Evolutionary conservation across 2,888 invertebrate species (phyloP).

Genomic region (Epinotia brunnichana): DNA sequence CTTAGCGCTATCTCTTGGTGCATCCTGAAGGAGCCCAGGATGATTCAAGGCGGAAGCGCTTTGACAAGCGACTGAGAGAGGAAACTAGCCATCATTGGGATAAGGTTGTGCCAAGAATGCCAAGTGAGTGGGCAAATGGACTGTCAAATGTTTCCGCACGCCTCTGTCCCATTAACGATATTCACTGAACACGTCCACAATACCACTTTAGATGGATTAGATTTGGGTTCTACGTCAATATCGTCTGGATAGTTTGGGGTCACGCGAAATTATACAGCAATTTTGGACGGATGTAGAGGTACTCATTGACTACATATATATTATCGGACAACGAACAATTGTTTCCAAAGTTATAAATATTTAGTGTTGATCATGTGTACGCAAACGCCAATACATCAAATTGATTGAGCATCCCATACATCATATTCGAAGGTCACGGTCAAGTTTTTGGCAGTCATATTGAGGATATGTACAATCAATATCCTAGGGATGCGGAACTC

Average conservation of each 20-base stretch:
- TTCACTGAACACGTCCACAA: too few species aligned
- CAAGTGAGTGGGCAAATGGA: too few species aligned
- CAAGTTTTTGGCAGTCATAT: constrained; percentile 30
- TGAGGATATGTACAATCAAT: constrained; percentile 29
- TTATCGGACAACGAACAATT: background rate
- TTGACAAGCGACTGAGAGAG: too few species aligned
- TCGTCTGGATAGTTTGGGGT: background rate
- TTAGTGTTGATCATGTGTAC: constrained; percentile 9
- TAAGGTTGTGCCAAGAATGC: too few species aligned
- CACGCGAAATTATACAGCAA: background rate
- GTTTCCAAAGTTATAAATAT: background rate
- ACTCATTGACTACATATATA: background rate
- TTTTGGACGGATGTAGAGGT: background rate
- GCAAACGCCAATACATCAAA: constrained; percentile 29
- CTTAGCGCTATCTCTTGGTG: too few species aligned
- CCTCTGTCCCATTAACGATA: too few species aligned
- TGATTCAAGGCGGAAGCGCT: too few species aligned
- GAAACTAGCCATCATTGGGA: too few species aligned
- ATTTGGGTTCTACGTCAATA: background rate
- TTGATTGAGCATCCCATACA: constrained; percentile 48
- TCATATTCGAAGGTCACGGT: constrained; percentile 54
- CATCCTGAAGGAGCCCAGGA: too few species aligned
- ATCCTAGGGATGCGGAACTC: background rate
- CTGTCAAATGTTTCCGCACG: too few species aligned
- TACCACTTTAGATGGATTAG: too few species aligned